Evolutionary conservation across 2,888 invertebrate species (phyloP).

Genomic region (Volucella inflata): DNA sequence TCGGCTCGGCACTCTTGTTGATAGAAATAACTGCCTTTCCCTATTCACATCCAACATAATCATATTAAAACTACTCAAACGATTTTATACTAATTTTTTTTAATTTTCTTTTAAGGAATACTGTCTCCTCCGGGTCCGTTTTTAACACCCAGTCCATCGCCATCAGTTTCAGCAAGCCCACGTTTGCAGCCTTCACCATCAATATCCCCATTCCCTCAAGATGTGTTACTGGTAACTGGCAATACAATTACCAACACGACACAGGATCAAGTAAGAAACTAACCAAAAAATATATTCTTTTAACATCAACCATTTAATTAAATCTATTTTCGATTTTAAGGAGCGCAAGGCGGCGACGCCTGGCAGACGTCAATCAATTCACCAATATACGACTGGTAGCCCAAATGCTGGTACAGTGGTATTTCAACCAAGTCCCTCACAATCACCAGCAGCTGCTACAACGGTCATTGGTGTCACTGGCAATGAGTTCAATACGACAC

Average conservation of each 20-base stretch:
- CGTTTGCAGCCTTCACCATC: slow-evolving; percentile 84
- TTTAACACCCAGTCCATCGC: slow-evolving; percentile 84
- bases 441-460: slow-evolving; percentile 83
- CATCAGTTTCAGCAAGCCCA: slow-evolving; percentile 84
- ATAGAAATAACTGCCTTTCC: no score
- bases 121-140: slow-evolving; percentile 85
- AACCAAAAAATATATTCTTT: background rate
- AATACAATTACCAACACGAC: slow-evolving; percentile 83
- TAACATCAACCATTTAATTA: slow-evolving; percentile 22
- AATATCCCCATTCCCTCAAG: slow-evolving; percentile 84
- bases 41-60: background rate
- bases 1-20: no score
- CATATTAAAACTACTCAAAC: background rate
- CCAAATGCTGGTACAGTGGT: slow-evolving; percentile 84
- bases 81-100: background rate
- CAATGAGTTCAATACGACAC: slow-evolving; percentile 84
- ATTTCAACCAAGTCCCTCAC: slow-evolving; percentile 84
- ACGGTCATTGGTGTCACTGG: slow-evolving; percentile 83
- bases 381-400: slow-evolving; percentile 83
- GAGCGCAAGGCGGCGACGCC: slow-evolving; percentile 84
- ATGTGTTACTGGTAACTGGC: slow-evolving; percentile 84
- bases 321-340: slow-evolving; percentile 75
- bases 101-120: slow-evolving; percentile 81
- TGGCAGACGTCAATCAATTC: slow-evolving; percentile 84
- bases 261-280: slow-evolving; percentile 82